These are phyloP conservation scores for Drosophila aldrichi DNA, from an alignment of 2,888 invertebrate genomes.

Conservation along the genomic window DNA sequence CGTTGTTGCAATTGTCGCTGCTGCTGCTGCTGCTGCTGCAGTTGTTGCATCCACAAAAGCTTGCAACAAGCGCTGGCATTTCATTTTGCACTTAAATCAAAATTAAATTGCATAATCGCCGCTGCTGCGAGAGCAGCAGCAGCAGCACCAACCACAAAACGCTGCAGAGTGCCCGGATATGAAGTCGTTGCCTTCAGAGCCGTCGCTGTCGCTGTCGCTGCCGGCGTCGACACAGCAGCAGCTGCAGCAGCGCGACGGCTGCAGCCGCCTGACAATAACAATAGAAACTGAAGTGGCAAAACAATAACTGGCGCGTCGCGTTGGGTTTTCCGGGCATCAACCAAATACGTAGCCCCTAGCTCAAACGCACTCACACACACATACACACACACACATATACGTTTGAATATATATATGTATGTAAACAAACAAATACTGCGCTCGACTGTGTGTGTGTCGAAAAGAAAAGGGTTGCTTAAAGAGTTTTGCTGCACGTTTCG, in stretches of 20 bases:
- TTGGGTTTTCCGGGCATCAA: conserved; percentile 72
- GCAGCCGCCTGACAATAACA: conserved; percentile 69
- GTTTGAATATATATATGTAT: background rate
- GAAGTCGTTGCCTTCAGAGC: conserved; percentile 67
- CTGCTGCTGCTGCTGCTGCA: conserved; percentile 2
- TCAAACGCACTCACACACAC: background rate
- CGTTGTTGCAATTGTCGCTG: conserved; percentile 29
- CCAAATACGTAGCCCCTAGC: conserved; percentile 42
- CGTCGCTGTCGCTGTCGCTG: no score
- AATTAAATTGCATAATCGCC: conserved; percentile 74
- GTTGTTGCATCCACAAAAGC: conserved; percentile 32
- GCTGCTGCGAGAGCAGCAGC: no score
- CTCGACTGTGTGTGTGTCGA: conserved; percentile 23
- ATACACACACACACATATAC: background rate
- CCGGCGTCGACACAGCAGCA: conserved; percentile 29
- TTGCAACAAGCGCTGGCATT: conserved; percentile 56
- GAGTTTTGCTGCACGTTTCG: conserved; percentile 11
- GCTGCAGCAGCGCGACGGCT: conserved; percentile 14
- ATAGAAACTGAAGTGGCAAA: conserved; percentile 81
- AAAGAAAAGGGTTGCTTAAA: conserved; percentile 37
- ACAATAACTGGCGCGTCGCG: conserved; percentile 78
- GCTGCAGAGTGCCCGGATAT: conserved; percentile 44
- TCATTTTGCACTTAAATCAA: conserved; percentile 74
- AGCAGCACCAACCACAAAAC: conserved; percentile 27
- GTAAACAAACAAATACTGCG: conserved; percentile 15